These are phyloP conservation scores for Periphyllus acericola DNA, from an alignment of 2,888 invertebrate genomes.

Conservation along the genomic window DNA sequence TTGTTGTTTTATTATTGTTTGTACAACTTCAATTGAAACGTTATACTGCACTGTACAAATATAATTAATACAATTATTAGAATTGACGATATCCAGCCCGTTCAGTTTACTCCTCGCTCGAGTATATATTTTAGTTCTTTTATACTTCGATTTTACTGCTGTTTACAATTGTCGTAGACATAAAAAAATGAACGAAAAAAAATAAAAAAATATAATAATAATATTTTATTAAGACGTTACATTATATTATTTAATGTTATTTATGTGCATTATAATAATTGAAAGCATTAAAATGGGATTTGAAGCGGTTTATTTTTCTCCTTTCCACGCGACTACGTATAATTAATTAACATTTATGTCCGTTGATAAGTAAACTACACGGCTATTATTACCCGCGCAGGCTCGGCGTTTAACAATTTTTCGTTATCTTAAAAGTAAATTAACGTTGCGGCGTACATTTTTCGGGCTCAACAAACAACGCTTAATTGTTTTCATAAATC, in stretches of 20 bases:
- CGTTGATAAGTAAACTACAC: neutral
- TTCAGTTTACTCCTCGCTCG: neutral
- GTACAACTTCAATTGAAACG: slow-evolving; percentile 30
- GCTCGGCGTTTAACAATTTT: neutral
- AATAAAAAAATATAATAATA: neutral
- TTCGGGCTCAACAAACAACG: neutral
- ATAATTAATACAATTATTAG: slow-evolving; percentile 39
- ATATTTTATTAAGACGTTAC: neutral
- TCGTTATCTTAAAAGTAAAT: slow-evolving; percentile 21
- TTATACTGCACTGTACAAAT: slow-evolving; percentile 13
- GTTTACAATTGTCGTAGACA: neutral
- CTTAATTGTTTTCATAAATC: slow-evolving; percentile 47
- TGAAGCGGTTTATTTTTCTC: neutral
- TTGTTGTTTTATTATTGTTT: slow-evolving; percentile 27
- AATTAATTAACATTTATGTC: neutral
- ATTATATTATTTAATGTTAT: neutral
- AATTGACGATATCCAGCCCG: neutral
- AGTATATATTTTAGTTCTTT: neutral
- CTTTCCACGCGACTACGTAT: neutral
- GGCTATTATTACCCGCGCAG: neutral
- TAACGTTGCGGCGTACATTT: neutral
- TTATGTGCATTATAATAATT: neutral
- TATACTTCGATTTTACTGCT: neutral
- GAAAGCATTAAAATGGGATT: neutral
- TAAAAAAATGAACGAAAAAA: neutral